phyloP scores from a whole-genome alignment of 2,888 invertebrate genomes.

The Rutpela maculata region DNA sequence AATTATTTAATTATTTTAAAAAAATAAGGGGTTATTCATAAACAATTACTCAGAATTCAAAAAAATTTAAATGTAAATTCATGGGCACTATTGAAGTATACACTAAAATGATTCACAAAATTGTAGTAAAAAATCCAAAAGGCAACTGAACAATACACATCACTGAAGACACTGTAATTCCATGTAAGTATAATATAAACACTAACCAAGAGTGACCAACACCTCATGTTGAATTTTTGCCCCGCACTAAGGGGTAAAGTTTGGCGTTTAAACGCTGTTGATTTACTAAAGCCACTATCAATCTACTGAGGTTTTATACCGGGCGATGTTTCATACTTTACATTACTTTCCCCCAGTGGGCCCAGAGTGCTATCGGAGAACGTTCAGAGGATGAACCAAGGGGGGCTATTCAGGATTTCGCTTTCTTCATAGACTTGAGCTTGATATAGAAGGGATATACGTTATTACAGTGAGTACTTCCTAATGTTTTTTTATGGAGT shows the following conservation, averaged over 20 bases:
- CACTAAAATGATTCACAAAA: slow-evolving; percentile 12
- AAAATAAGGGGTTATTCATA: neutral
- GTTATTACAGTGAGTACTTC: slow-evolving; percentile 15
- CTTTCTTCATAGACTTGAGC: slow-evolving; percentile 46
- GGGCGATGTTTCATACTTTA: slow-evolving; percentile 65
- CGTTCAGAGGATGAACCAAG: slow-evolving; percentile 50
- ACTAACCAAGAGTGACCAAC: slow-evolving; percentile 73
- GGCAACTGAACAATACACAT: slow-evolving; percentile 25
- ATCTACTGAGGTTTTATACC: slow-evolving; percentile 68
- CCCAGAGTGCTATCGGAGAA: slow-evolving; percentile 53
- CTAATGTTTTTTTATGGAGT: slow-evolving; percentile 30
- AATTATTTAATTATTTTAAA: neutral
- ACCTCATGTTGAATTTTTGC: slow-evolving; percentile 69
- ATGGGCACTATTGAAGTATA: slow-evolving; percentile 14
- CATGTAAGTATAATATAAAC: slow-evolving; percentile 63
- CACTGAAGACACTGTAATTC: slow-evolving; percentile 20
- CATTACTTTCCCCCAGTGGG: slow-evolving; percentile 66
- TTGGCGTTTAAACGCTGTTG: slow-evolving; percentile 68
- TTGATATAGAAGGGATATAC: neutral
- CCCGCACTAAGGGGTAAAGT: slow-evolving; percentile 59
- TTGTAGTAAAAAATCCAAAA: slow-evolving; percentile 41
- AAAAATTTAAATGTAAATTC: neutral
- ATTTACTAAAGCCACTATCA: slow-evolving; percentile 68
- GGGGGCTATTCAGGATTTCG: slow-evolving; percentile 45
- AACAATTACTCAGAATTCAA: neutral